A percentile compares a stretch with the other conserved stretches of the same genome.
phyloP scores from a whole-genome alignment of 2,113 vertebrate species.

The Pan troglodytes region NHGRI_mPanTro3-v2.1_pri NC_072407.2:71717501-71718000 shows the following conservation, averaged over 20 bases:
- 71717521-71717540: not conserved
- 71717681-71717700: too few species aligned
- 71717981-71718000: not conserved
- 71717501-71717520: not conserved
- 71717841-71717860: not conserved
- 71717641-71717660: not conserved
- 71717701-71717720: not conserved
- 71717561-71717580: not conserved
- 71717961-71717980: not conserved
- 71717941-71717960: accelerated
- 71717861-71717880: too few species aligned
- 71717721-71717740: not conserved
- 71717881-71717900: not conserved
- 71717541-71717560: not conserved
- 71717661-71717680: not conserved
- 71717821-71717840: not conserved
- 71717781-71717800: not conserved
- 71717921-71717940: not conserved
- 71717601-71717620: not conserved
- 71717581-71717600: too few species aligned
- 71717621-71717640: not conserved
- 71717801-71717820: not conserved
- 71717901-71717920: not conserved
- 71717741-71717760: not conserved
- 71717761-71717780: not conserved